Conservation (phyloP, 2,113 vertebrate genomes). For the Anguilla japonica region DNA sequence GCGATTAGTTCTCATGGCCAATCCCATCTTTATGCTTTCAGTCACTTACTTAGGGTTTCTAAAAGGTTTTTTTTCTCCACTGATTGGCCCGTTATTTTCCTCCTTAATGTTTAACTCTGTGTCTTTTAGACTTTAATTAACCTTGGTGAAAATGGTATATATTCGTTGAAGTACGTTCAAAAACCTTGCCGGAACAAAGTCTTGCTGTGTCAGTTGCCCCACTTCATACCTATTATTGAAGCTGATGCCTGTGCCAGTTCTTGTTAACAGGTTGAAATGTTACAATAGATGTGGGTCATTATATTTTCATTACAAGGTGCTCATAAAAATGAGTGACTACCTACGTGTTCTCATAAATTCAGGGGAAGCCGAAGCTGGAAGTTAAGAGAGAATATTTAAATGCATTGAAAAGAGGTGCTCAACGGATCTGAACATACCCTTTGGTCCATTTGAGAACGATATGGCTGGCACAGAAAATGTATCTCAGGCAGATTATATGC, state of each 20-base stretch:
- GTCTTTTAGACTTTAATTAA: constrained; percentile 17
- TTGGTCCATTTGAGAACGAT: constrained; percentile 17
- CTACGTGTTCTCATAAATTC: constrained; percentile 27
- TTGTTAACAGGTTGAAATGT: constrained; percentile 34
- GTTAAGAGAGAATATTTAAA: constrained; percentile 28
- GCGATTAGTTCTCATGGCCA: neutral
- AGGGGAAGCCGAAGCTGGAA: constrained; percentile 13
- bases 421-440: neutral
- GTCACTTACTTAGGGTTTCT: neutral
- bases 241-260: constrained; percentile 12
- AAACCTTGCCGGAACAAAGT: constrained; percentile 10
- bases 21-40: neutral
- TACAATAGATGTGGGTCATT: constrained; percentile 34
- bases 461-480: neutral
- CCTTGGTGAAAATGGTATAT: neutral
- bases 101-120: neutral
- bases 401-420: constrained; percentile 12
- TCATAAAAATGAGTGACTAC: constrained; percentile 36
- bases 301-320: constrained; percentile 39
- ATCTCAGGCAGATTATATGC: neutral
- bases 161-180: neutral
- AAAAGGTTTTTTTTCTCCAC: neutral
- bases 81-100: neutral
- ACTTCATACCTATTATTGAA: constrained; percentile 29
- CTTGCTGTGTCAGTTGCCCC: constrained; percentile 22